Evolutionary conservation across 2,113 vertebrate genomes (phyloP), one percentile per base, ranked within the genome.

Genomic region (Neolamprologus longior): DNA sequence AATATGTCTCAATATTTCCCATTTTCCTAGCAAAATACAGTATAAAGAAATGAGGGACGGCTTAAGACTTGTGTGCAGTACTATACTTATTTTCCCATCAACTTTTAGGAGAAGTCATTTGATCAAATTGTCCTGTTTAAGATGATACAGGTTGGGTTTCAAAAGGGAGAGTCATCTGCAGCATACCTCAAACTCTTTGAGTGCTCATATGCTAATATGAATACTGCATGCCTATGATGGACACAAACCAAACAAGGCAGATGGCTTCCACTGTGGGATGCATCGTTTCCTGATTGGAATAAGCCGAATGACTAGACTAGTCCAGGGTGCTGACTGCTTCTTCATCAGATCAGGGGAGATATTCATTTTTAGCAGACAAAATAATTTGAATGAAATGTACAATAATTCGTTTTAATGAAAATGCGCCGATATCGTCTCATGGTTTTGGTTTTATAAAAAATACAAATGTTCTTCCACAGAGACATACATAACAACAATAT

Each of bases 371-470:
- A 86, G 10, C 42, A 88, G 50, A 7, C 61, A 81, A 85, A 85
- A 86, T 5, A 11, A 73, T 80, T 80, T 91, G 42, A 91, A 90
- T 94, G 82, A 94, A 91, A 90, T 91, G 82, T 89, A 91, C 82
- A 90, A 76, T 85, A 71, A 78, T 91, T 83, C 33, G 83, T 90
- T 90, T 84, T 9, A 85, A 92, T 91, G 89, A 93, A 91, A 94
- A 90, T 94, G 86, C 50, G 90, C 91, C 88, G 84, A 85, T 90
- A 87, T 52, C 50, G 7, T 82, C 45, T 92, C 92, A 94, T 94
- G 91, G 87, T 92, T 96, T 94, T 91, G 50, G 94, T 96, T 76
- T 97, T 97, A 97, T 98, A 98, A 98, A 98, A 98, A 97, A 96
- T 96, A 97, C 96, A 97, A 96, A 94, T 93, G 93, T 96, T 95